Conservation (phyloP, 2,888 invertebrate genomes). For the Phrixothrix hirtus region DNA sequence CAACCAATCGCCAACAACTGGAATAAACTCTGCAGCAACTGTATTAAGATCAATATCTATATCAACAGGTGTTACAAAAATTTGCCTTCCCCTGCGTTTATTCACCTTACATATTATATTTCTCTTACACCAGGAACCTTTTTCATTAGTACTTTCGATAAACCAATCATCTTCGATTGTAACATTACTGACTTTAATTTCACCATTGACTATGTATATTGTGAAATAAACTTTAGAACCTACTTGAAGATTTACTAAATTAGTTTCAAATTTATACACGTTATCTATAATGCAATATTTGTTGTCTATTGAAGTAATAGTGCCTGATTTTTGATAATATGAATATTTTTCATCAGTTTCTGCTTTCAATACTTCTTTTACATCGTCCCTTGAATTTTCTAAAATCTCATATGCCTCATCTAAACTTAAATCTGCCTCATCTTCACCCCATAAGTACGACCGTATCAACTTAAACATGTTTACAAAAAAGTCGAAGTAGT, state of each 20-base stretch:
- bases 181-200: slow-evolving; percentile 56
- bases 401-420: slow-evolving; percentile 42
- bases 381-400: slow-evolving; percentile 21
- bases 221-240: slow-evolving; percentile 61
- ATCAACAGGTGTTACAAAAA: slow-evolving; percentile 60
- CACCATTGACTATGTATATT: slow-evolving; percentile 36
- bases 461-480: no score
- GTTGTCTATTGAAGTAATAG: slow-evolving; percentile 61
- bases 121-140: slow-evolving; percentile 42
- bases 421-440: slow-evolving; percentile 37
- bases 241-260: slow-evolving; percentile 54
- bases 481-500: neutral
- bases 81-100: slow-evolving; percentile 50
- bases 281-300: slow-evolving; percentile 65
- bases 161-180: slow-evolving; percentile 45
- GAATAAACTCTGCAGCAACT: slow-evolving; percentile 66
- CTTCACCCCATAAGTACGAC: slow-evolving; percentile 29
- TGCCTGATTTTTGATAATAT: slow-evolving; percentile 56
- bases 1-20: slow-evolving; percentile 72
- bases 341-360: slow-evolving; percentile 29
- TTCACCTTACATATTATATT: slow-evolving; percentile 55
- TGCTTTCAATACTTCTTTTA: slow-evolving; percentile 2
- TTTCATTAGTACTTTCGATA: slow-evolving; percentile 52
- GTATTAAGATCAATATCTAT: slow-evolving; percentile 66
- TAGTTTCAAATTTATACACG: slow-evolving; percentile 59